Base-by-base conservation (phyloP, 2,797 vertebrate species). In the Betta splendens region DNA sequence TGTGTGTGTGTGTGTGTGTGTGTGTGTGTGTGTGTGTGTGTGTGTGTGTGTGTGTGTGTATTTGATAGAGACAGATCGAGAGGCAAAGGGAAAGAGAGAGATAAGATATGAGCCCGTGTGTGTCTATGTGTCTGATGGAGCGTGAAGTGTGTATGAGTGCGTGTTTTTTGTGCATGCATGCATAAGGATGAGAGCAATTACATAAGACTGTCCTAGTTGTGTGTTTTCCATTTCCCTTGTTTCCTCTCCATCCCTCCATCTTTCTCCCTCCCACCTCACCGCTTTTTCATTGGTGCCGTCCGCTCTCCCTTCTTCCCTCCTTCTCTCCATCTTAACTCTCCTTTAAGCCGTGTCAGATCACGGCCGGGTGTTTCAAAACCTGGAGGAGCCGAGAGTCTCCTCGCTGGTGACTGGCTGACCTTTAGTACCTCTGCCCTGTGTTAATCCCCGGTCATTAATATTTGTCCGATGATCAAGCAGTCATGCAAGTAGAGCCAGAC, bases 131-230 rank as follows among this genome's bases (percentile, higher is more conserved):
- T 79, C 69, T 85, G 85, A 85, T 86, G 85, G 74, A 81, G 87
- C 80, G 31, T 81, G 73, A 87, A 87, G 81, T 86, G 80, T 81
- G 78, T 80, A 64, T 80, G 61, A 71, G 69, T 64, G 75, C 77
- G 72, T 83, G 81, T 76, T 84, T 65, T 83, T 68, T 82, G 84
- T 82, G 75, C 80, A 79, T 72, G 77, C 83, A 85, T 88, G 85
- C 81, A 83, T 83, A 83, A 83, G 83, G 75, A 90, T 85, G 84
- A 85, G 83, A 65, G 70, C 56, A 75, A 88, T 90, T 90, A 89
- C 80, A 64, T 88, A 91, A 91, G 77, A 70, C 63, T 86, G 86
- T 80, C 83, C 88, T 89, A 86, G 71, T 88, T 90, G 84, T 87
- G 71, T 82, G 55, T 75, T 77, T 77, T 66, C 49, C 53, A 48